These are phyloP conservation scores for Borostomias antarcticus DNA, from an alignment of 2,797 vertebrate genomes.

Conservation along the genomic window DNA sequence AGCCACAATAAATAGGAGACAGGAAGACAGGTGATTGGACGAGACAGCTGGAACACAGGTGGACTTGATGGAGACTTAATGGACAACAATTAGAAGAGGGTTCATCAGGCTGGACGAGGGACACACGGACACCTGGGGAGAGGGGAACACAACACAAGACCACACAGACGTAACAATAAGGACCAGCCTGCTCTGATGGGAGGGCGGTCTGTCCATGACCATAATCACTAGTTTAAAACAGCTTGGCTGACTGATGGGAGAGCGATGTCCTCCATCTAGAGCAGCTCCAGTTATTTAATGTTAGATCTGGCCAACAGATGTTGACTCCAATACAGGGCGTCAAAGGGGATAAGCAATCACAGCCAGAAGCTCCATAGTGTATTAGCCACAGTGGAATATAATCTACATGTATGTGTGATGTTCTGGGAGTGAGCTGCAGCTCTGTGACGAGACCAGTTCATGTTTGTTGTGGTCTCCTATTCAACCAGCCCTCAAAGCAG, in stretches of 20 bases:
- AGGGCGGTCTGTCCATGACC: too few relatives aligned
- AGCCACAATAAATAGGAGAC: too few relatives aligned
- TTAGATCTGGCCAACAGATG: slow-evolving; percentile 31
- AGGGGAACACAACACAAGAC: too few relatives aligned
- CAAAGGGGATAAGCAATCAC: slow-evolving; percentile 17
- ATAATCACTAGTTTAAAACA: slow-evolving; percentile 12
- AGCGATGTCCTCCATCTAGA: slow-evolving; percentile 43
- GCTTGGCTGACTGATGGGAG: slow-evolving; percentile 43
- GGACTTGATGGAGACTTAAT: too few relatives aligned
- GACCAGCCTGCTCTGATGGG: too few relatives aligned
- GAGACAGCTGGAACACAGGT: too few relatives aligned
- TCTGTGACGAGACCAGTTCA: neutral
- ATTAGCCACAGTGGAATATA: neutral
- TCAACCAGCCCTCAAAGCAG: neutral
- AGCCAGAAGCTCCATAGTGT: neutral
- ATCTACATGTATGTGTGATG: neutral
- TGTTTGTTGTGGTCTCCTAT: neutral
- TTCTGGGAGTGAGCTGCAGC: neutral
- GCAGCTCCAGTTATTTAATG: slow-evolving; percentile 52
- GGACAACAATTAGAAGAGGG: too few relatives aligned
- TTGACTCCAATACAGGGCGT: slow-evolving; percentile 21
- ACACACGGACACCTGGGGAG: too few relatives aligned
- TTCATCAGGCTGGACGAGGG: too few relatives aligned
- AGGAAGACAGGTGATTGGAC: too few relatives aligned
- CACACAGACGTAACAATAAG: too few relatives aligned